Conservation (phyloP, 2,113 vertebrate genomes). For the Paradoxurus hermaphroditus region DNA sequence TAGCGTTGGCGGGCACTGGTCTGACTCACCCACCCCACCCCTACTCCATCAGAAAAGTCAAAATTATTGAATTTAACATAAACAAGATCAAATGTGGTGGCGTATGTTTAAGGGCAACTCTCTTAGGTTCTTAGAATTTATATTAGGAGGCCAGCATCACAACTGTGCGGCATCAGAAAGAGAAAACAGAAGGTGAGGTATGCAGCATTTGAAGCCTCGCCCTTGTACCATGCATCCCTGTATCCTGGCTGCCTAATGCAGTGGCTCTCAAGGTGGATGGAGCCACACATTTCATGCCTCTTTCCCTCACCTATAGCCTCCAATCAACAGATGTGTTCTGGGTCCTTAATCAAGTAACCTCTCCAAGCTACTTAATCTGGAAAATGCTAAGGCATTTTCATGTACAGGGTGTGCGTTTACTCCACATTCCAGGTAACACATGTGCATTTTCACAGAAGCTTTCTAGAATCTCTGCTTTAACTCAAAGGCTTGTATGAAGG, state of each 20-base stretch:
- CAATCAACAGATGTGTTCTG: not conserved
- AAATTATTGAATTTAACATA: not conserved
- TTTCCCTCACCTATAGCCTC: not conserved
- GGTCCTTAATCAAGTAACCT: not conserved
- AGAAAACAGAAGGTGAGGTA: not conserved
- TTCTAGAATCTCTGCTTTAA: not conserved
- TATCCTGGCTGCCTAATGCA: not conserved
- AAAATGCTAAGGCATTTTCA: not conserved
- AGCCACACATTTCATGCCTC: not conserved
- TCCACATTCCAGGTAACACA: not conserved
- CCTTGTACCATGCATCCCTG: not conserved
- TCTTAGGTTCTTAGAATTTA: conserved; percentile 8
- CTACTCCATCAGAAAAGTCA: not conserved
- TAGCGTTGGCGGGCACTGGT: not conserved
- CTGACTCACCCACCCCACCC: not conserved
- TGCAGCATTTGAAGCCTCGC: not conserved
- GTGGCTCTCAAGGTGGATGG: not conserved
- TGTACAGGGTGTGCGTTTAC: not conserved
- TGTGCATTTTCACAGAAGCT: not conserved
- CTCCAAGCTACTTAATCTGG: not conserved
- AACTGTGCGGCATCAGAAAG: not conserved
- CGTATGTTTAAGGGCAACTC: not conserved
- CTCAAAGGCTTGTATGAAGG: not conserved
- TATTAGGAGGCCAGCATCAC: not conserved
- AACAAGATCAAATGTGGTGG: not conserved